Evolutionary conservation across 2,888 invertebrate genomes (phyloP).

Genomic region (Nyleta sp.): DNA sequence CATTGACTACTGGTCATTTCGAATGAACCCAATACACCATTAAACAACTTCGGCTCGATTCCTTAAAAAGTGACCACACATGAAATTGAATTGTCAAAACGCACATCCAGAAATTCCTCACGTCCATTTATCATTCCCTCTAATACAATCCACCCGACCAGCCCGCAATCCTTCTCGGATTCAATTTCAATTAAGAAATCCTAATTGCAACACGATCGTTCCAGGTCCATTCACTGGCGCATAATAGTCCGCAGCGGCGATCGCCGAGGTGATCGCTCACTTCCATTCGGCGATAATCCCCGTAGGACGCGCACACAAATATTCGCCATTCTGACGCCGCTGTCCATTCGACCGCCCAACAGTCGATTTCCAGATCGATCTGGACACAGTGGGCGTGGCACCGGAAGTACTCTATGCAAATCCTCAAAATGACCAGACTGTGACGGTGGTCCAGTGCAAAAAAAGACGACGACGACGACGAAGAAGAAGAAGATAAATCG

Average conservation of each 20-base stretch:
- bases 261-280: conserved; percentile 46
- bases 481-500: conserved; percentile 75
- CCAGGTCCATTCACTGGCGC: conserved; percentile 11
- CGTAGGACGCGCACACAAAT: conserved; percentile 11
- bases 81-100: conserved; percentile 18
- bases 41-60: no score
- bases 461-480: no score
- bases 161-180: background rate
- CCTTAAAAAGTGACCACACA: background rate
- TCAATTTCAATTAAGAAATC: conserved; percentile 42
- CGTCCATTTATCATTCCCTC: conserved; percentile 32
- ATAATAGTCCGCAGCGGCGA: conserved; percentile 3
- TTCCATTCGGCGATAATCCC: conserved; percentile 27
- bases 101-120: background rate
- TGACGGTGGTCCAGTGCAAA: conserved; percentile 73
- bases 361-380: background rate
- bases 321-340: no score
- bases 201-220: conserved; percentile 45
- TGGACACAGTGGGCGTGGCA: conserved; percentile 15
- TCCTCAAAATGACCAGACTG: conserved; percentile 75
- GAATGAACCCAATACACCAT: no score
- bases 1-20: no score
- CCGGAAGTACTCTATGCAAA: conserved; percentile 76
- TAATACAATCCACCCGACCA: background rate
- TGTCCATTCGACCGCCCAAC: conserved; percentile 33